A percentile compares a stretch with the other conserved stretches of the same genome.
phyloP scores from a whole-genome alignment of 30 jellyfish, hydroid and myxozoan species.

The Hydractinia echinata region DNA sequence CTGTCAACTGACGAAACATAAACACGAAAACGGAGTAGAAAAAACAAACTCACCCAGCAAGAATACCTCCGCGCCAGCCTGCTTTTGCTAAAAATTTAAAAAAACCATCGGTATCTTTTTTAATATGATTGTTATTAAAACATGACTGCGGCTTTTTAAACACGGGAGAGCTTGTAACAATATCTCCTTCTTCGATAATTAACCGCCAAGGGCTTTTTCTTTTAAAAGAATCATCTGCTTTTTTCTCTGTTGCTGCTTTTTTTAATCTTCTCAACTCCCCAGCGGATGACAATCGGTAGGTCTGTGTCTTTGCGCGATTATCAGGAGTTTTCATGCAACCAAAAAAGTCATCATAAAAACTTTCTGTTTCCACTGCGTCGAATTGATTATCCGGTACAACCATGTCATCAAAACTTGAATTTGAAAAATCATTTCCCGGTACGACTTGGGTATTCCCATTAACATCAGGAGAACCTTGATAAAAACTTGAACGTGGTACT shows the following conservation, averaged over 20 bases:
- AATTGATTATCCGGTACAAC: constrained; percentile 6
- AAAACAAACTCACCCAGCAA: constrained; percentile 30
- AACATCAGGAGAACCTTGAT: constrained; percentile 10
- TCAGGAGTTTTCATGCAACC: constrained; percentile 34
- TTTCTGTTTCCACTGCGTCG: constrained; percentile 27
- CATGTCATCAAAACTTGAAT: background rate
- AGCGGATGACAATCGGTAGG: background rate
- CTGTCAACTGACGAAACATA: no score
- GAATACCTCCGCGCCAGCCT: constrained; percentile 11
- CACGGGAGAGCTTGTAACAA: constrained; percentile 27
- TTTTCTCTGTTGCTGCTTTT: background rate
- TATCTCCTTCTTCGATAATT: constrained; percentile 15
- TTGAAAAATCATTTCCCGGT: constrained; percentile 20
- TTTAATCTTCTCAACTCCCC: constrained; percentile 14
- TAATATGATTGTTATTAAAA: background rate
- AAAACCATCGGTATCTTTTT: constrained; percentile 9
- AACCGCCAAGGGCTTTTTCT: constrained; percentile 29
- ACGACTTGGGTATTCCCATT: constrained; percentile 38
- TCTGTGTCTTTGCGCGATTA: background rate
- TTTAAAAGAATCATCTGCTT: background rate
- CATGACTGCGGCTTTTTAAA: constrained; percentile 10
- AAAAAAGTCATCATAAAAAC: constrained; percentile 25
- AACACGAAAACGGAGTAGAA: background rate
- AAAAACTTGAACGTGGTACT: constrained; percentile 25
- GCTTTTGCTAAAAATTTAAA: background rate